Base-by-base conservation (phyloP, 2,113 vertebrate species). In the Platichthys stellatus region DNA sequence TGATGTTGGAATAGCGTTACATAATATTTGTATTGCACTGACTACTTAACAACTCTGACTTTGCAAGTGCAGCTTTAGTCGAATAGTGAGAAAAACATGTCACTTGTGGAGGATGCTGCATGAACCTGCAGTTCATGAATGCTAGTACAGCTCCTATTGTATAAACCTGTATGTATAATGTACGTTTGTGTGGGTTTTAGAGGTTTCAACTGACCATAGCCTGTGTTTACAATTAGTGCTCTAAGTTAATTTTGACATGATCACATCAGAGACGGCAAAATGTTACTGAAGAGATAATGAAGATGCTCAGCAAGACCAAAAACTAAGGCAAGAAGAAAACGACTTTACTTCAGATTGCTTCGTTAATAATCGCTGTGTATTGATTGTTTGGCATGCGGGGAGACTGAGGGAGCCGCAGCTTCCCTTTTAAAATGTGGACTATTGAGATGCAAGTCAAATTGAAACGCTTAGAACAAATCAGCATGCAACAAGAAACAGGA, bases 341-440 rank as follows among this genome's bases (percentile, higher is more conserved):
- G 26, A 65, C 49, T 51, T 4, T 12, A 61, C 18, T 63, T 64
- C 15, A 43, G 7, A 69, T 59, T 70, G 68, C 47, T 63, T 81
- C 38, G 40, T 76, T 68, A 67, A 67, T 64, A 81, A 75, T 61
- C 56, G 69, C 7, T 23, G 56, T 45, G 47, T 72, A 79, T 77
- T 51, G 62, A 81, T 71, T 74, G 57, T 40, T 58, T 70, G 78
- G 49, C 43, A 69, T 26, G 28, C 20, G 63, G 51, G 58, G 53
- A 72, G 24, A 66, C 23, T 43, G 8, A 71, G 38, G 47, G 20
- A 62, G 40, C n/a, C 31, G 18, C 40, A 45, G 26, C 53, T 62
- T 23, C 54, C 68, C n/a, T 31, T 47, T 74, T 45, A 24, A 67
- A 49, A 72, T 69, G 9, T 28, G 14, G 45, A 54, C 57, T 57